Base-by-base conservation (phyloP, 2,888 invertebrate genomes). In the Acanthosoma haemorrhoidale region DNA sequence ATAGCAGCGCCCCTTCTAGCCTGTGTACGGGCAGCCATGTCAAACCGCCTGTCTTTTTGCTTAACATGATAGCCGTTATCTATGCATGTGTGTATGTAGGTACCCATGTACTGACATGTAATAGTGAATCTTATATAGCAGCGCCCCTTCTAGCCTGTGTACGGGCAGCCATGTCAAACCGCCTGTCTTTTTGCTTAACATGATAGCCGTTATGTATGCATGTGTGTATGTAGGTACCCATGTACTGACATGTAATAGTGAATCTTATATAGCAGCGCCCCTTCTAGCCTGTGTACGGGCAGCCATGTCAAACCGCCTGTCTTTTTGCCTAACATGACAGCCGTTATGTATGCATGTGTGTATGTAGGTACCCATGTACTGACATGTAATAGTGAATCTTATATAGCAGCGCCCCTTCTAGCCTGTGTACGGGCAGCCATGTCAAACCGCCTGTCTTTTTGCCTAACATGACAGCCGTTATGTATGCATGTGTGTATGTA, bases 211-310 rank as follows among this genome's bases (percentile, higher is more conserved):
- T 51, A 25, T 51, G 25, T 51, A 25, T 51, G 29, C 13, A 51
- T 21, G 51, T n/a, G 29, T 21, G n/a, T 25, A 51, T 25, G 51
- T 25, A 51, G 51, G 51, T 25, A 25, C 29, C 21, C 25, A 51
- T 25, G 25, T 51, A 51, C 29, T 51, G 51, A 51, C 51, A 51
- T 51, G 51, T 51, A 25, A 51, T 51, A 25, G 51, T 25, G 51
- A 51, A 51, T 51, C 51, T 51, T 51, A 51, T 51, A 51, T 51
- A 51, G 51, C 51, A n/a, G 51, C 51, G 51, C 51, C n/a, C 25
- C n/a, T 11, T n/a, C 25, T 4, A n/a, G 25, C 25, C 51, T n/a
- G n/a, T n/a, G n/a, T n/a, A n/a, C n/a, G n/a, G n/a, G n/a, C n/a
- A n/a, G n/a, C n/a, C n/a, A n/a, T n/a, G n/a, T n/a, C n/a, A n/a